phyloP scores from a whole-genome alignment of 2,113 vertebrate species.

The Tamias sibiricus region DNA sequence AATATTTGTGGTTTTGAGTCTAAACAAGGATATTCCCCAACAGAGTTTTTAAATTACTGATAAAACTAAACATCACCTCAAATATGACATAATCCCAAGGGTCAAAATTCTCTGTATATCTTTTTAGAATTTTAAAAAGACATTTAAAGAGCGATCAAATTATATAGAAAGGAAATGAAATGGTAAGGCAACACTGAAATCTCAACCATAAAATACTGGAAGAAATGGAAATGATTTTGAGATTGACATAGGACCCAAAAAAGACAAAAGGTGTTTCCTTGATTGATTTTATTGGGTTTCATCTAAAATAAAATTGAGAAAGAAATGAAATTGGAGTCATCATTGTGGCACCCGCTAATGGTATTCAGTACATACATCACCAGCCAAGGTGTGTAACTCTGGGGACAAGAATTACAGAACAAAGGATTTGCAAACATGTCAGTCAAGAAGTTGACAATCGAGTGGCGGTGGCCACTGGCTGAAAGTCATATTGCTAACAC shows the following conservation, averaged over 20 bases:
- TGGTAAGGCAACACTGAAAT: neutral
- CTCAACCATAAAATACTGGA: conserved; percentile 24
- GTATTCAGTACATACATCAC: neutral
- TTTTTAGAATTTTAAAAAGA: neutral
- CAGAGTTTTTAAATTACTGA: neutral
- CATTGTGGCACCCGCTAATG: neutral
- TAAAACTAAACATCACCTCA: neutral
- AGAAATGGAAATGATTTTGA: conserved; percentile 3
- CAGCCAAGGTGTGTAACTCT: neutral
- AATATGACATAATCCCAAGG: neutral
- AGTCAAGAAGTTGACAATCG: conserved; percentile 25
- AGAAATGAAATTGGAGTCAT: neutral
- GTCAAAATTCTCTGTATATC: conserved; percentile 29
- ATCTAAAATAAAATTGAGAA: conserved; percentile 58
- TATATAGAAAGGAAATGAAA: neutral
- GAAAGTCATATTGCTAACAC: neutral
- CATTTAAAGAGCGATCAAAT: conserved; percentile 23
- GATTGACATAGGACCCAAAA: neutral
- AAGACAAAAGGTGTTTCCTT: conserved; percentile 45
- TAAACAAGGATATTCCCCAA: neutral
- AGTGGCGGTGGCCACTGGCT: neutral
- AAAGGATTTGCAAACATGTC: conserved; percentile 52
- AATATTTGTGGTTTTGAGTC: neutral
- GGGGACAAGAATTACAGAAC: neutral
- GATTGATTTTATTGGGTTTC: conserved; percentile 53